phyloP scores from a whole-genome alignment of 2,888 invertebrate species.

The Lepidochitona cinerea region DNA sequence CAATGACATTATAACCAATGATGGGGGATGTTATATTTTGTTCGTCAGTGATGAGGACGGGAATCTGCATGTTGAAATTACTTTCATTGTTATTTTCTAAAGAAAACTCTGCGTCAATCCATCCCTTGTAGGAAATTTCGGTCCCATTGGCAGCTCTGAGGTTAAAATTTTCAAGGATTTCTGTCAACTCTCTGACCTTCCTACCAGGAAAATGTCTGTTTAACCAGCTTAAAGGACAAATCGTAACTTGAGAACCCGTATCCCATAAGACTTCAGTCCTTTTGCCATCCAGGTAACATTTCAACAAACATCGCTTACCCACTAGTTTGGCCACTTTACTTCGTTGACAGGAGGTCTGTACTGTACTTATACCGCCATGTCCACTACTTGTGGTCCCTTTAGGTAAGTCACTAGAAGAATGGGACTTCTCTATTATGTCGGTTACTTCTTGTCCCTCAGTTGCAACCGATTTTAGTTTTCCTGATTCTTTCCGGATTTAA shows the following conservation, averaged over 20 bases:
- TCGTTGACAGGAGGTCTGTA: background rate
- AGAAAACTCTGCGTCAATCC: background rate
- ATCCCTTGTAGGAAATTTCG: background rate
- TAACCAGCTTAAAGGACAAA: background rate
- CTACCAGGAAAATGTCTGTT: background rate
- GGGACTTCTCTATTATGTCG: too few species aligned
- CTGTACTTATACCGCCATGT: background rate
- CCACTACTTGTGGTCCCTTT: background rate
- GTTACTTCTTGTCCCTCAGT: background rate
- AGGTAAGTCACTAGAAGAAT: too few species aligned
- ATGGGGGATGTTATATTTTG: background rate
- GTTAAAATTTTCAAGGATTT: background rate
- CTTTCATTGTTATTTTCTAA: background rate
- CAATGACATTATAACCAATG: conserved; percentile 7
- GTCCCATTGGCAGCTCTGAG: background rate
- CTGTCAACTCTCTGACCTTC: background rate
- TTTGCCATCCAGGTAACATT: background rate
- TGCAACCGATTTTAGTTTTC: background rate
- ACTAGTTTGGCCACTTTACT: background rate
- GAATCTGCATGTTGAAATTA: background rate
- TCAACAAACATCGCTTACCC: background rate
- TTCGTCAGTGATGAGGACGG: background rate
- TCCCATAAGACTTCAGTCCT: background rate
- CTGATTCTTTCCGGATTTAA: background rate
- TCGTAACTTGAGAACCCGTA: background rate